These are phyloP conservation scores for Vandiemenella viatica DNA, from an alignment of 2,888 invertebrate genomes.

Conservation along the genomic window DNA sequence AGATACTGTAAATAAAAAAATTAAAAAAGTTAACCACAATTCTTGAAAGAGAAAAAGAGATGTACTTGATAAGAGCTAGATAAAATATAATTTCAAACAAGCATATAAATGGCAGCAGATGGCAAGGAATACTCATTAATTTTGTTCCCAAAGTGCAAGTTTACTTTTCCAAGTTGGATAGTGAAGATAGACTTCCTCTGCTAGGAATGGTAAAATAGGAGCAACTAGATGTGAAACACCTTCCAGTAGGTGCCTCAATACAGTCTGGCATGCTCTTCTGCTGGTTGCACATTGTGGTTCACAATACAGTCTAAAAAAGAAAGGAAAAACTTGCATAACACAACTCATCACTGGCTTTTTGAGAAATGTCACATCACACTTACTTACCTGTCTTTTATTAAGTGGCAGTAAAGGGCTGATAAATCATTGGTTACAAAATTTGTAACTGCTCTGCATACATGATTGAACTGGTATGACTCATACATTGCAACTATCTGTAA, in stretches of 20 bases:
- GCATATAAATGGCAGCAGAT: background rate
- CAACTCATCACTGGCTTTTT: no score
- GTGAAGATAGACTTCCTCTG: slow-evolving; percentile 58
- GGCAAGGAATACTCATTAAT: background rate
- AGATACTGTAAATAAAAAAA: no score
- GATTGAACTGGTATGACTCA: slow-evolving; percentile 43
- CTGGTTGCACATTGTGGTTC: slow-evolving; percentile 39
- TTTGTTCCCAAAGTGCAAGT: background rate
- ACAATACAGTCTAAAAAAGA: slow-evolving; percentile 52
- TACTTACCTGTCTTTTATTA: slow-evolving; percentile 52
- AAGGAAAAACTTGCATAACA: background rate
- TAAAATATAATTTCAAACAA: no score
- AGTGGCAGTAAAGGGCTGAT: slow-evolving; percentile 66
- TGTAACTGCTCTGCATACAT: slow-evolving; percentile 35
- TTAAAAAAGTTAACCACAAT: no score
- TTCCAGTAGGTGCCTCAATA: slow-evolving; percentile 52
- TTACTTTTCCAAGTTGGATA: slow-evolving; percentile 31
- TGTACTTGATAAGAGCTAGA: no score
- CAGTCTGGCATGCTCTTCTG: slow-evolving; percentile 51
- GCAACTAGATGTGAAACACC: slow-evolving; percentile 53
- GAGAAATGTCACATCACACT: no score
- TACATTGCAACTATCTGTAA: slow-evolving; percentile 36
- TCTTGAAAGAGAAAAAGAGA: no score
- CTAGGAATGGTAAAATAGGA: slow-evolving; percentile 74
- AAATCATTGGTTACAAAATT: slow-evolving; percentile 53